These are phyloP conservation scores for Hydrotaea cyrtoneurina DNA, from an alignment of 2,888 invertebrate species.

Conservation along the genomic window DNA sequence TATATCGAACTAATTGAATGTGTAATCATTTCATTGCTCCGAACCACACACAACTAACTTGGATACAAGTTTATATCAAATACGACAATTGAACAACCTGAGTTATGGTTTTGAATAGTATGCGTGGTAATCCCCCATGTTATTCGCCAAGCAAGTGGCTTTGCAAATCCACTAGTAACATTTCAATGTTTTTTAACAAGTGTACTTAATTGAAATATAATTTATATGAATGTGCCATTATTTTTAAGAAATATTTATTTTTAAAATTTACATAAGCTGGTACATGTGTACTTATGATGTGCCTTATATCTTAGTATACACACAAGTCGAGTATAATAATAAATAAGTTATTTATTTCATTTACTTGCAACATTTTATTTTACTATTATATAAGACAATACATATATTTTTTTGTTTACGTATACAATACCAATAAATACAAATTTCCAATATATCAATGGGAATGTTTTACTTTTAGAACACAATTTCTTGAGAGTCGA, in stretches of 20 bases:
- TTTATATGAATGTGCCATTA: constrained; percentile 44
- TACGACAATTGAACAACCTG: too few relatives aligned
- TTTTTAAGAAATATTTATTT: constrained; percentile 39
- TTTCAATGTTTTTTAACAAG: constrained; percentile 54
- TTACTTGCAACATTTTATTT: background rate
- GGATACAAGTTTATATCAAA: too few relatives aligned
- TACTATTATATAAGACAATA: background rate
- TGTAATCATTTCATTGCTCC: too few relatives aligned
- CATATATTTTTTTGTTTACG: background rate
- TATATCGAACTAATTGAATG: too few relatives aligned
- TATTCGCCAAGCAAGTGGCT: background rate
- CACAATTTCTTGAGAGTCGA: too few relatives aligned
- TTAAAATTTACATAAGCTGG: background rate
- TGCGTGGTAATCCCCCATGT: background rate
- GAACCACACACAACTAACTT: too few relatives aligned
- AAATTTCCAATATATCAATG: too few relatives aligned
- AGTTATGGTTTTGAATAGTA: background rate
- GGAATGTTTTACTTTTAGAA: too few relatives aligned
- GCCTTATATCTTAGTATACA: too few relatives aligned
- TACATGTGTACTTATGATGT: background rate
- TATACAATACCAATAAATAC: too few relatives aligned
- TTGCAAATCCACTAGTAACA: background rate
- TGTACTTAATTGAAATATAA: constrained; percentile 71
- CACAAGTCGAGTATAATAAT: background rate
- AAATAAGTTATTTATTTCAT: too few relatives aligned